Percentiles rank a stretch among this genome's conserved stretches.
Evolutionary conservation across 1,140 invertebrate species (phyloP).

Genomic region (Cydia strobilella): DNA sequence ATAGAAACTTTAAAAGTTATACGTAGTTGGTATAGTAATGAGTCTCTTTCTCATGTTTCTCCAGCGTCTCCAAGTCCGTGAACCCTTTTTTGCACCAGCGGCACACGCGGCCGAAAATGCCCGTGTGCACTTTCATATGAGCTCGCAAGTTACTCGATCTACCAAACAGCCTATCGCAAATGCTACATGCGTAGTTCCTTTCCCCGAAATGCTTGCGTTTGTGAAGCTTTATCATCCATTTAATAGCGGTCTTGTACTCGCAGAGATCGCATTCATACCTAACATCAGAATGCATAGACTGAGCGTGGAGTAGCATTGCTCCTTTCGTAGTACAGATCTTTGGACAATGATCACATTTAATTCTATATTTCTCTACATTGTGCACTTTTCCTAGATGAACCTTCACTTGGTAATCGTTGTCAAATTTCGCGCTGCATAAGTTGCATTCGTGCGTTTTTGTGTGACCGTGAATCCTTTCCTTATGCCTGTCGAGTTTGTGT

Average conservation of each 20-base stretch:
- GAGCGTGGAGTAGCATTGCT: conserved; percentile 53
- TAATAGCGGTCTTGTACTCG: conserved; percentile 54
- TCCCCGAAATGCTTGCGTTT: conserved; percentile 56
- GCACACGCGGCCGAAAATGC: conserved; percentile 52
- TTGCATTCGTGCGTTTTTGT: conserved; percentile 41
- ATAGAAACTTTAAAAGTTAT: not conserved
- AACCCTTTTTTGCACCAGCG: conserved; percentile 54
- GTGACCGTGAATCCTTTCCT: conserved; percentile 47
- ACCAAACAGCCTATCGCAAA: conserved; percentile 52
- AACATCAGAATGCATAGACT: conserved; percentile 47
- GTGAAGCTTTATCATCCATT: conserved; percentile 59
- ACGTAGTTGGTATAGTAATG: conserved; percentile 41
- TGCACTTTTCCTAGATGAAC: conserved; percentile 63
- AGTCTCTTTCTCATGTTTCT: conserved; percentile 47
- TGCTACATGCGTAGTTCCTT: conserved; percentile 50
- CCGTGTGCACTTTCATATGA: conserved; percentile 63
- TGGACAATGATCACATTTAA: conserved; percentile 55
- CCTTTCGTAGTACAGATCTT: conserved; percentile 59
- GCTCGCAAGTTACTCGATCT: conserved; percentile 56
- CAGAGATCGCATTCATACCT: conserved; percentile 56
- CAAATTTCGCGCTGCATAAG: conserved; percentile 48
- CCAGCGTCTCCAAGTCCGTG: conserved; percentile 44
- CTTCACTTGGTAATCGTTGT: conserved; percentile 53
- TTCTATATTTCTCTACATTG: conserved; percentile 58
- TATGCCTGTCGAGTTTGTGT: conserved; percentile 51